These are phyloP conservation scores for Sarcophaga peregrina DNA, from an alignment of 1,140 invertebrate species.

Conservation along the genomic window DNA sequence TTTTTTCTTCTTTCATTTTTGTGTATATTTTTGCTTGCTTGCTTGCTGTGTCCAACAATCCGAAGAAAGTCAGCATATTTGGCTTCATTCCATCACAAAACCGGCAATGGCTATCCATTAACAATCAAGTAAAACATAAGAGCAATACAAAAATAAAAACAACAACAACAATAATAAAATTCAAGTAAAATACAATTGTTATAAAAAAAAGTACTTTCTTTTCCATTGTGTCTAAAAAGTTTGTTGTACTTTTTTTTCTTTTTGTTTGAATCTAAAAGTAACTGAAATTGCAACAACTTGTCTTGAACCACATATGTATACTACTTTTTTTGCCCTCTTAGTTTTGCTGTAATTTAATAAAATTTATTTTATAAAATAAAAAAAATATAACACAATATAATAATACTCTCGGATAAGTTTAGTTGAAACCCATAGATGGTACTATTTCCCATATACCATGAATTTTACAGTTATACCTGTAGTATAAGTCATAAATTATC, in stretches of 20 bases:
- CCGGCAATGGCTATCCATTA: too few relatives aligned
- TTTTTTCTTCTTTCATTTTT: background rate
- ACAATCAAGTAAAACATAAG: too few relatives aligned
- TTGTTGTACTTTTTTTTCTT: background rate
- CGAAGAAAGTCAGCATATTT: conserved; percentile 1
- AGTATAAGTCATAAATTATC: too few relatives aligned
- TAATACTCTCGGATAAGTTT: too few relatives aligned
- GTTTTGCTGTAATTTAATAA: conserved; percentile 7
- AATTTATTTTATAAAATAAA: too few relatives aligned
- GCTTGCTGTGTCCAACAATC: background rate
- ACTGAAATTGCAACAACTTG: background rate
- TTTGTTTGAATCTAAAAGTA: background rate
- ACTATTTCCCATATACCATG: too few relatives aligned
- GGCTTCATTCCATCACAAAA: background rate
- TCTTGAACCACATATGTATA: background rate
- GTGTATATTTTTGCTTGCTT: background rate
- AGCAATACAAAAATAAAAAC: too few relatives aligned
- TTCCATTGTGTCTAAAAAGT: background rate
- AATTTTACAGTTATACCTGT: too few relatives aligned
- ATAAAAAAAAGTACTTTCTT: background rate
- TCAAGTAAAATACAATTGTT: too few relatives aligned
- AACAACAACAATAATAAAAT: too few relatives aligned
- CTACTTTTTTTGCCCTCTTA: background rate
- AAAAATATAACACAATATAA: too few relatives aligned
- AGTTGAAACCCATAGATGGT: too few relatives aligned